Base-by-base conservation (phyloP, 1,140 invertebrate genomes). In the Drosophila teissieri region DNA sequence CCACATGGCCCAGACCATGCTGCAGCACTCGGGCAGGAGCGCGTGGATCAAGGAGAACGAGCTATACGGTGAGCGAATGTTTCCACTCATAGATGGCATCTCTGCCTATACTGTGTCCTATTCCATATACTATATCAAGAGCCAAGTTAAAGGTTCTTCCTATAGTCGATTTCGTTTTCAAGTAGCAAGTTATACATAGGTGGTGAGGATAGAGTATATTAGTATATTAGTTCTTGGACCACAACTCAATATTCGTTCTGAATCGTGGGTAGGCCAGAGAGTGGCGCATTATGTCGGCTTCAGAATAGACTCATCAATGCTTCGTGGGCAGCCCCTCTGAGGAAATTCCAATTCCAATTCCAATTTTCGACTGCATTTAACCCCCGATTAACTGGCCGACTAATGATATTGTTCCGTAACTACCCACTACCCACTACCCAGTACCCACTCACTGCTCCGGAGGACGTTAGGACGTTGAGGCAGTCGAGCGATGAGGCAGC, bases 11-110 rank as follows among this genome's bases (percentile, higher is more conserved):
- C 91, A 92, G 34, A 89, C 91, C 7, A 92, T 92, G 91, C 77
- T 92, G 37, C 73, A 83, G 51, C 91, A 92, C 44, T 63, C 91
- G 48, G 85, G 80, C 6, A 84, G 91, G 40, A 78, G 68, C 44
- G 82, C 91, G 19, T 92, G 91, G 91, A 91, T 92, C 53, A 91
- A 92, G 53, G 91, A 92, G 57, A 92, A 90, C 45, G 91, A 92
- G 34, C 57, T 92, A 40, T 92, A 92, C 53, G 91, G 91, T 92
- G 39, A 89, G 91, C 1, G 1, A 1, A 31, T 27, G 1, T 15
- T 15, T 27, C 36, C 2, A 12, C 10, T 37, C 36, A 37, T 37
- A n/a, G n/a, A n/a, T n/a, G n/a, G n/a, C n/a, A n/a, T n/a, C n/a
- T n/a, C n/a, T n/a, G n/a, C n/a, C n/a, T n/a, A n/a, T n/a, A n/a